Percentiles rank a stretch among this genome's conserved stretches.
phyloP scores from a whole-genome alignment of 2,113 vertebrate genomes.

The Thomomys bottae region DNA sequence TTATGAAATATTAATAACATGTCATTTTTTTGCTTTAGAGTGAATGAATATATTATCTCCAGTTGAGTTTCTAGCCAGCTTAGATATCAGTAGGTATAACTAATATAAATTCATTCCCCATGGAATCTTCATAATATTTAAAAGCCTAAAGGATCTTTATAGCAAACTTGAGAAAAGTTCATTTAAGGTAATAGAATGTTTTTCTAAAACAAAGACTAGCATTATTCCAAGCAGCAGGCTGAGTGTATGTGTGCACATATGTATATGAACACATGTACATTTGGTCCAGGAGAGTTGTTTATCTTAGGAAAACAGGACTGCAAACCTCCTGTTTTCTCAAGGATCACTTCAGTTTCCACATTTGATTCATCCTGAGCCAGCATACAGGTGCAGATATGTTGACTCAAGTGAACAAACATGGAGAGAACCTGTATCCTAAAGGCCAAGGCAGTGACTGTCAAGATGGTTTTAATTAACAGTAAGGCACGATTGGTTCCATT shows the following conservation, averaged over 20 bases:
- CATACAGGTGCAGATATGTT: slow-evolving; percentile 79
- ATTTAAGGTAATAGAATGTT: not conserved
- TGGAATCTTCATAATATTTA: not conserved
- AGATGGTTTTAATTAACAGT: slow-evolving; percentile 77
- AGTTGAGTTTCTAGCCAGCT: not conserved
- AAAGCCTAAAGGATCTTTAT: not conserved
- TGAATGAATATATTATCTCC: not conserved
- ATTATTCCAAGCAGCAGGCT: not conserved
- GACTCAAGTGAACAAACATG: slow-evolving; percentile 76
- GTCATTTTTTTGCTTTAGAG: slow-evolving; percentile 9
- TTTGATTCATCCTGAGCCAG: slow-evolving; percentile 61
- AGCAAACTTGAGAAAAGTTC: not conserved
- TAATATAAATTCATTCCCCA: slow-evolving; percentile 1
- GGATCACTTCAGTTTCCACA: slow-evolving; percentile 59
- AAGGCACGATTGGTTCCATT: slow-evolving; percentile 41
- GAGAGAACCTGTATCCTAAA: slow-evolving; percentile 59
- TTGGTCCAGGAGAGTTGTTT: slow-evolving; percentile 32
- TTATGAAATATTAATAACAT: too few relatives aligned
- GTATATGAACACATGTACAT: not conserved
- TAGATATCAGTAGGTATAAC: not conserved
- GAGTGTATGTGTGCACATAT: too few relatives aligned
- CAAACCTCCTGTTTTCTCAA: not conserved
- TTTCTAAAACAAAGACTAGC: not conserved
- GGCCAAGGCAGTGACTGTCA: slow-evolving; percentile 64
- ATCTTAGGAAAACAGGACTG: slow-evolving; percentile 32